These are phyloP conservation scores for Sylvilagus floridanus DNA, from an alignment of 2,797 vertebrate genomes.

Conservation along the genomic window DNA sequence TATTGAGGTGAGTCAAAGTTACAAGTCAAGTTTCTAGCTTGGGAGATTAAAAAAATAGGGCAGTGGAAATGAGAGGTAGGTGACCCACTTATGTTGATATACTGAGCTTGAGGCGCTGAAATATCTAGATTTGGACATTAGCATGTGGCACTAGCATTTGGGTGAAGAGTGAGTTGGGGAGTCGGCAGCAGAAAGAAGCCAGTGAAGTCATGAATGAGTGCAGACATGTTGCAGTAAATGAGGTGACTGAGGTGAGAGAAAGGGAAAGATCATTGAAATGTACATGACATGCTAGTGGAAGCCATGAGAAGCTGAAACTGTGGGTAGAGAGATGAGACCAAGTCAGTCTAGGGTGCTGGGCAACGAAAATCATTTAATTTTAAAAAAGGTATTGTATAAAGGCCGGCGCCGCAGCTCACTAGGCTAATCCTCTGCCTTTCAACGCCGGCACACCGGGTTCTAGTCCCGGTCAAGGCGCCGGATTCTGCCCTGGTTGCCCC, in stretches of 20 bases:
- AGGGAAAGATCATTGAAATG: neutral
- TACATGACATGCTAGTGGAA: neutral
- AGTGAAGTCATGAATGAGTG: constrained; percentile 16
- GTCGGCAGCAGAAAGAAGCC: neutral
- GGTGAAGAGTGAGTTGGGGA: neutral
- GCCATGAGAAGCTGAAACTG: neutral
- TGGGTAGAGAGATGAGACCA: neutral
- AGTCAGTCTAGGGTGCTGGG: neutral
- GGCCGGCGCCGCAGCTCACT: no score
- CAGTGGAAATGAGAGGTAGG: neutral
- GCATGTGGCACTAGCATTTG: neutral
- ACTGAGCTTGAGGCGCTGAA: neutral
- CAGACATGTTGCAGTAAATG: constrained; percentile 34
- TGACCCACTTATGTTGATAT: neutral
- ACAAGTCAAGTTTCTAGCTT: constrained; percentile 12
- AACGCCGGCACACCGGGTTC: no score
- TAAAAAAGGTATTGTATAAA: constrained; percentile 31
- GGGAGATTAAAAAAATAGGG: neutral
- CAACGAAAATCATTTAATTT: constrained; percentile 31
- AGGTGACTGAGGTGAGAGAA: neutral
- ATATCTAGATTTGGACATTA: constrained; percentile 62
- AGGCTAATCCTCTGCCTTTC: no score
- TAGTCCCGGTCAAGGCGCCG: no score
- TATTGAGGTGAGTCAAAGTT: constrained; percentile 16
- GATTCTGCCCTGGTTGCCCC: no score